Evolutionary conservation across 2,888 invertebrate genomes (phyloP), one percentile per base, ranked within the genome.

Genomic region (Nomada goodeniana): DNA sequence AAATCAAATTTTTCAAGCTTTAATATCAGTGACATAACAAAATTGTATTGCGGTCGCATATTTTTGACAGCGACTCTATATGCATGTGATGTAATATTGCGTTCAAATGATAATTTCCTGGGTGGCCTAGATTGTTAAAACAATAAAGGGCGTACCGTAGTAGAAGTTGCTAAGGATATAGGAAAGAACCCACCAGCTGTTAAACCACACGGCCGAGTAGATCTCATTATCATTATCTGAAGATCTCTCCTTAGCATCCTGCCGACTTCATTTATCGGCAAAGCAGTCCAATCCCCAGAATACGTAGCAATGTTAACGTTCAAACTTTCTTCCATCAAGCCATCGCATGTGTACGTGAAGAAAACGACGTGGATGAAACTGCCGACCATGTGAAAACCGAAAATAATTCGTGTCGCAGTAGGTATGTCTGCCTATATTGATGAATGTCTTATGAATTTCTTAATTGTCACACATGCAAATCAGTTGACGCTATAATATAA

Each of bases 141-240:
- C 13, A 20, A 23, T 23, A 47, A 42, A 23, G 9, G 3, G 11
- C 52, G 36, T 68, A 78, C 88, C 42, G 70, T 73, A 18, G 84
- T 87, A 57, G 85, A 86, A 7, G 88, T 85, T 55, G 87, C 80
- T 72, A 89, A 76, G 13, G 87, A 83, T 10, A 89, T 68, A 3
- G 84, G 77, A 59, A 85, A 88, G 52, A 88, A 88, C 52, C 86
- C 86, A 23, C 77, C 77, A 61, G 83, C 88, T n/a, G 86, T 88
- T 9, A 88, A 57, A n/a, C 70, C 70, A 67, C 85, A 88, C 2
- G 86, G 74, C 10, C 73, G 75, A n/a, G 20, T 23, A 2, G 86
- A 57, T 61, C 88, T 80, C 63, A 85, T 71, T n/a, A 88, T 80
- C 10, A 86, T 52, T 15, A 86, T 75, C 15, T 69, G 60, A 2